Percentiles rank a stretch among this genome's conserved stretches.
These are phyloP conservation scores for Hymenopus coronatus DNA, from an alignment of 2,888 invertebrate genomes.

Conservation along the genomic window DNA sequence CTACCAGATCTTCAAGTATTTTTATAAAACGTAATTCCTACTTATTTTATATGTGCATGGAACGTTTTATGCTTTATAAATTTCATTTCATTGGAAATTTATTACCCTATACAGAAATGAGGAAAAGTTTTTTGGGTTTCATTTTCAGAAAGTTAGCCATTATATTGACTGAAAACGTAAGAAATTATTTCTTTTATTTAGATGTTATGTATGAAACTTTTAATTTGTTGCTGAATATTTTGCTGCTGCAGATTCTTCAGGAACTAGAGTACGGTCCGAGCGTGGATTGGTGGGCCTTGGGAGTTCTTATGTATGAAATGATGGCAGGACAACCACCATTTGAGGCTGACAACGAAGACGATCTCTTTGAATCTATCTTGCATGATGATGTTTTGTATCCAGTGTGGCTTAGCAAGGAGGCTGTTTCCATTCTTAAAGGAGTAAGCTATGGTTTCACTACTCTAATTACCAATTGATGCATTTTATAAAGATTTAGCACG, in stretches of 20 bases:
- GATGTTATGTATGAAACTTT: too few species aligned
- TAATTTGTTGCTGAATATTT: background rate
- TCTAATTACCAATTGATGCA: background rate
- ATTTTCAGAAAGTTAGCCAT: too few species aligned
- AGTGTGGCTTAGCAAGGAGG: conserved; percentile 91
- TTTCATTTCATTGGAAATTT: too few species aligned
- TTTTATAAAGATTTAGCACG: too few species aligned
- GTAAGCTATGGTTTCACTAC: conserved; percentile 14
- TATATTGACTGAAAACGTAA: too few species aligned
- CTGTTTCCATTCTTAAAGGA: conserved; percentile 84
- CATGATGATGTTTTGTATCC: conserved; percentile 98
- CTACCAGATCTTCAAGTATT: too few species aligned
- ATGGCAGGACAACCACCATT: conserved; percentile 99
- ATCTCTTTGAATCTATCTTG: conserved; percentile 96
- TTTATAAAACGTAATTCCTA: too few species aligned
- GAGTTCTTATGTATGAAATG: conserved; percentile 99
- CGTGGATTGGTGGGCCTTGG: conserved; percentile 96
- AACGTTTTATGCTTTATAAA: too few species aligned
- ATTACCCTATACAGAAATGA: too few species aligned
- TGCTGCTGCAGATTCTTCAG: conserved; percentile 69
- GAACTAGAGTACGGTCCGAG: conserved; percentile 88
- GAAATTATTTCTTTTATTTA: too few species aligned
- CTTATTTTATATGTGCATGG: too few species aligned
- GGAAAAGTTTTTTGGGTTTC: too few species aligned
- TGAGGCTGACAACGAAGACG: conserved; percentile 99